A percentile compares a stretch with the other conserved stretches of the same genome.
phyloP scores from a whole-genome alignment of 2,797 vertebrate genomes.

The Chelmon rostratus region DNA sequence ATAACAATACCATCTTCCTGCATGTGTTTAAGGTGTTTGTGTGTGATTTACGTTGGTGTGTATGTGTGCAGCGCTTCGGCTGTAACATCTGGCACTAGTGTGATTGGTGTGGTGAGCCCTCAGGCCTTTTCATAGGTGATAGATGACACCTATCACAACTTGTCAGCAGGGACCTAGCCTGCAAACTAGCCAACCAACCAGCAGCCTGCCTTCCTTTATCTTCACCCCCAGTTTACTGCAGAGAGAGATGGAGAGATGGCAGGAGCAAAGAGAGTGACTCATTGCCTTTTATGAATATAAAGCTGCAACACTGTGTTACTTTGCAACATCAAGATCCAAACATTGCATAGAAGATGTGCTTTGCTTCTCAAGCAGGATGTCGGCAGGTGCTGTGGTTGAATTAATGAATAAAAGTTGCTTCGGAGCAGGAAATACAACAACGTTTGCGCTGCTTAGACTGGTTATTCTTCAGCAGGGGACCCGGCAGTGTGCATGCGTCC shows the following conservation, averaged over 20 bases:
- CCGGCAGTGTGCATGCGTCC: slow-evolving; percentile 12
- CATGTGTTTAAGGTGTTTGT: slow-evolving; percentile 60
- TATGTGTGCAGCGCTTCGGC: slow-evolving; percentile 53
- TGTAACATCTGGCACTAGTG: slow-evolving; percentile 82
- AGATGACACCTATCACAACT: slow-evolving; percentile 83
- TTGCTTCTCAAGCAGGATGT: slow-evolving; percentile 12
- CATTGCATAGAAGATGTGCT: neutral
- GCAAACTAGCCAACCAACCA: slow-evolving; percentile 75
- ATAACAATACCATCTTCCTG: slow-evolving; percentile 59
- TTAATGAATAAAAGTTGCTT: slow-evolving; percentile 10
- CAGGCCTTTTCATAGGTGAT: slow-evolving; percentile 80
- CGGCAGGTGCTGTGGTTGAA: slow-evolving; percentile 1
- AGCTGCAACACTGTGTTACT: slow-evolving; percentile 36
- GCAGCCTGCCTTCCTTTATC: slow-evolving; percentile 64
- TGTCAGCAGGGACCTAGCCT: slow-evolving; percentile 78
- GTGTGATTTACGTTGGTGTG: slow-evolving; percentile 60
- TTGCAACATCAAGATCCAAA: slow-evolving; percentile 28
- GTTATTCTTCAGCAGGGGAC: slow-evolving; percentile 13
- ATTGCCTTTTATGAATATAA: slow-evolving; percentile 68
- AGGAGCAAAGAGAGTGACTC: slow-evolving; percentile 50
- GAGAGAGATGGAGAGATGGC: slow-evolving; percentile 48
- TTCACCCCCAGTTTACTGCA: slow-evolving; percentile 58
- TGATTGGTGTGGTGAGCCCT: slow-evolving; percentile 81
- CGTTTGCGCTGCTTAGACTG: slow-evolving; percentile 3
- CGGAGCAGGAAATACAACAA: neutral